A percentile compares a stretch with the other conserved stretches of the same genome.
These are phyloP conservation scores for Rotaria socialis DNA, from an alignment of 2,888 invertebrate species.

Conservation along the genomic window DNA sequence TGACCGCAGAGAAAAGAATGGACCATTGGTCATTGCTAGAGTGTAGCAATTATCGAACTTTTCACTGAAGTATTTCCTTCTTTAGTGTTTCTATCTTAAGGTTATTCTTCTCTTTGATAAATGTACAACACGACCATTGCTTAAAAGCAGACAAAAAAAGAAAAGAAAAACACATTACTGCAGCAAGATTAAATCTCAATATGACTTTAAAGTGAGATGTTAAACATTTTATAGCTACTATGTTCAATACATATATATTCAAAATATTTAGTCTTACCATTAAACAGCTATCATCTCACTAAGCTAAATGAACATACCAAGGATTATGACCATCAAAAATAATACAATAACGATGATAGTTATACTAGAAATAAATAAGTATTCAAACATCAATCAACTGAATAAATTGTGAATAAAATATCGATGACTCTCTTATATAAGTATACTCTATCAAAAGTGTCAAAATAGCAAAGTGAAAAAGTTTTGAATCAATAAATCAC, in stretches of 20 bases:
- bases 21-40: background rate
- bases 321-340: background rate
- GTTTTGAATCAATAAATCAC: background rate
- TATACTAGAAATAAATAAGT: background rate
- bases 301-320: background rate
- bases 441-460: background rate
- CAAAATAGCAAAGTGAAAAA: background rate
- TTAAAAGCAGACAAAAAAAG: background rate
- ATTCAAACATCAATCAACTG: background rate
- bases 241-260: no score
- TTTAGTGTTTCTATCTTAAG: background rate
- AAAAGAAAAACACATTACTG: background rate
- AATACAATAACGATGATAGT: background rate
- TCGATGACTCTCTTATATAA: background rate
- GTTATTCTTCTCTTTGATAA: background rate
- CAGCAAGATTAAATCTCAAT: background rate
- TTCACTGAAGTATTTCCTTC: background rate
- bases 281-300: background rate
- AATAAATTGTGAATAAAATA: background rate
- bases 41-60: background rate
- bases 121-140: background rate
- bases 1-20: background rate
- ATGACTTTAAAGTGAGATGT: background rate
- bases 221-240: no score
- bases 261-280: slow-evolving; percentile 1